Base-by-base conservation (phyloP, 2,888 invertebrate species). In the Tenthredo livida region DNA sequence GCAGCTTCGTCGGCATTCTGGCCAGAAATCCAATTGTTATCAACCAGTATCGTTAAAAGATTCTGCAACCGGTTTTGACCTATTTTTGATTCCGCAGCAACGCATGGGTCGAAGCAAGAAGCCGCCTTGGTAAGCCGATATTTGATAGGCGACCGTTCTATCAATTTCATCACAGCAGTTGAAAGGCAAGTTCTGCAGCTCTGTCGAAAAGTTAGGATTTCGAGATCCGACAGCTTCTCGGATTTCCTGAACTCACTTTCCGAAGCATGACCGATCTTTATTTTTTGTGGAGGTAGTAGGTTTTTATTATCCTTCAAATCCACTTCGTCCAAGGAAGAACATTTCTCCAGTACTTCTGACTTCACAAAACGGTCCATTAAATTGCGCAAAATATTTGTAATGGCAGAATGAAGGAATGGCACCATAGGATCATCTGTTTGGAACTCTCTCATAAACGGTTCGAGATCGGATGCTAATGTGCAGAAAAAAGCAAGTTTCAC, bases 401-500 rank as follows among this genome's bases (percentile, higher is more conserved):
- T 2, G 37, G 58, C 78, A 58, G 77, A 37, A 37, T 78, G 78
- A 7, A 58, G 78, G 25, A 78, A 78, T 58, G 78, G 78, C 9
- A n/a, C 78, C 78, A 78, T 78, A 58, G 58, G 78, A 54, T n/a
- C 58, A 58, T 78, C 78, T 6, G 78, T 58, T 78, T 58, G 77
- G 15, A 77, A 77, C 58, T 78, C 78, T 33, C 58, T 33, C 78
- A 78, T 78, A 33, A 78, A 78, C 17, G 54, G 78, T 58, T 78
- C 78, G 9, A 78, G 54, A 33, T 78, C 78, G n/a, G 58, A 58
- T 43, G 85, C 85, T 25, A 82, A n/a, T 17, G 84, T 58, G 43
- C 40, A 17, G 21, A 85, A 82, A 25, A 86, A 86, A 58, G 58
- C 47, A 15, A 86, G 61, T 85, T 85, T 70, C 1, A 72, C 83